phyloP scores from a whole-genome alignment of 2,797 vertebrate species.

The Catharus ustulatus region DNA sequence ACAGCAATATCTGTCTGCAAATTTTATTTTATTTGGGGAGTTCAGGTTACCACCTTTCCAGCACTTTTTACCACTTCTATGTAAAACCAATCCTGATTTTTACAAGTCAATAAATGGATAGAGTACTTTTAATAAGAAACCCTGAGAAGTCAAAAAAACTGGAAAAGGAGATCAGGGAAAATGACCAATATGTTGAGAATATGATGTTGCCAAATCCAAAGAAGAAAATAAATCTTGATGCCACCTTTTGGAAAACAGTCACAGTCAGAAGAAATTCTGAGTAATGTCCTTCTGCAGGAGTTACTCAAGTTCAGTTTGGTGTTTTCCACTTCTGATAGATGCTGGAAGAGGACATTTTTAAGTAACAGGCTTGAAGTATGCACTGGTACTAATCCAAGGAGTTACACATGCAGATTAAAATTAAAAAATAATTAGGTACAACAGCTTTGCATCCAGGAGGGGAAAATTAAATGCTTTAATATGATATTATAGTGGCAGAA shows the following conservation, averaged over 20 bases:
- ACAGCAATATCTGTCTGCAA: slow-evolving; percentile 34
- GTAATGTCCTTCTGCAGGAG: slow-evolving; percentile 16
- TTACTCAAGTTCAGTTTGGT: slow-evolving; percentile 44
- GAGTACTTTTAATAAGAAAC: slow-evolving; percentile 36
- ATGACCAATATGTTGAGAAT: neutral
- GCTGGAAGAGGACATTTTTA: neutral
- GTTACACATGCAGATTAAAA: neutral
- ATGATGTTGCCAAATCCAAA: slow-evolving; percentile 14
- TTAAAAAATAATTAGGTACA: neutral
- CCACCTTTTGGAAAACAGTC: neutral
- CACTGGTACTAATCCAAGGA: neutral
- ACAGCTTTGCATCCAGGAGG: neutral
- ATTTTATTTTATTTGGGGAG: slow-evolving; percentile 33
- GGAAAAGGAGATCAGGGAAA: slow-evolving; percentile 21
- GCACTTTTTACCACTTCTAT: slow-evolving; percentile 40
- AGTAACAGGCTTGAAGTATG: neutral
- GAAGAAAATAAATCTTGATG: slow-evolving; percentile 35
- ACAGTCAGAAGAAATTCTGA: slow-evolving; percentile 4
- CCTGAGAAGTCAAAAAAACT: neutral
- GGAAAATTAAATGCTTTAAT: slow-evolving; percentile 18
- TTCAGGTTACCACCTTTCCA: slow-evolving; percentile 66
- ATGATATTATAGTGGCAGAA: neutral
- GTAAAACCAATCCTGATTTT: slow-evolving; percentile 61
- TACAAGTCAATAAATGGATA: slow-evolving; percentile 67
- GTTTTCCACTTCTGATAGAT: slow-evolving; percentile 1